Evolutionary conservation across 2,888 invertebrate genomes (phyloP).

Genomic region (Drosophila aldrichi): DNA sequence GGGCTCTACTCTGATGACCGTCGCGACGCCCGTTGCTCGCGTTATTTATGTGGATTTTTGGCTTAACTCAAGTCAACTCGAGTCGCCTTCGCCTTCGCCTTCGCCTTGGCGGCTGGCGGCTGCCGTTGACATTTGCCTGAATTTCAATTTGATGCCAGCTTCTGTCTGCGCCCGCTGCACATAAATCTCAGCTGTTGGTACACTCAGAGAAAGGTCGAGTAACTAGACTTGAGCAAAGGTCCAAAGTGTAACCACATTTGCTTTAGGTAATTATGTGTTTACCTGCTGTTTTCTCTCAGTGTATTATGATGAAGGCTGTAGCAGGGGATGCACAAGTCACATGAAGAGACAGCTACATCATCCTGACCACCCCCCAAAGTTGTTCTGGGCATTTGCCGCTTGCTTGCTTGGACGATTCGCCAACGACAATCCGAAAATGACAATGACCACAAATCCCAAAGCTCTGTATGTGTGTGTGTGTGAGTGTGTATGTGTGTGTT

Average conservation of each 20-base stretch:
- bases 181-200: constrained; percentile 65
- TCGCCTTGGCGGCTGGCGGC: constrained; percentile 43
- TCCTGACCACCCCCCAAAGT: constrained; percentile 15
- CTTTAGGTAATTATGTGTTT: neutral
- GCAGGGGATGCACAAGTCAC: neutral
- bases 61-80: constrained; percentile 38
- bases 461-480: neutral
- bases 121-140: constrained; percentile 78
- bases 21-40: constrained; percentile 64
- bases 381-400: constrained; percentile 10
- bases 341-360: constrained; percentile 12
- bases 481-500: neutral
- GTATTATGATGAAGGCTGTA: neutral
- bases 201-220: constrained; percentile 9
- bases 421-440: constrained; percentile 23
- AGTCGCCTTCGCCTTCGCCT: constrained; percentile 5
- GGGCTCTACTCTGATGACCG: constrained; percentile 45
- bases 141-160: constrained; percentile 74
- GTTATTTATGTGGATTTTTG: constrained; percentile 78
- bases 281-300: neutral
- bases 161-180: constrained; percentile 55
- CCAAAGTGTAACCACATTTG: too few relatives aligned
- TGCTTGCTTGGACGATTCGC: constrained; percentile 12
- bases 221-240: neutral
- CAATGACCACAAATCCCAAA: constrained; percentile 23